Conservation (phyloP, 2,797 vertebrate species). For the Paratrypauchen microcephalus region DNA sequence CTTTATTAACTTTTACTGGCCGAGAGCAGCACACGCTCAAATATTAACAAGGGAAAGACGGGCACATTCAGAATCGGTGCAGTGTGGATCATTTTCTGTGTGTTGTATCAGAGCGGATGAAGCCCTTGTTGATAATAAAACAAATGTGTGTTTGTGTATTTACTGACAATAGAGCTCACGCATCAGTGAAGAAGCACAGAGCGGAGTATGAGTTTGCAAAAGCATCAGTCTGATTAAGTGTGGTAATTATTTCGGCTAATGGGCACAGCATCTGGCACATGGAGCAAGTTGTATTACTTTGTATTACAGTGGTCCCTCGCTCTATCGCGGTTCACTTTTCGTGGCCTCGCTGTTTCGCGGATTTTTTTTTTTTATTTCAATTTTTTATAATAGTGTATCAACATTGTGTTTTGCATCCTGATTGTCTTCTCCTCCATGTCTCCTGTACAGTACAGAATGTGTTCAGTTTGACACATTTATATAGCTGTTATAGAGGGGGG, state of each 20-base stretch:
- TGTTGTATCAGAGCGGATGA: background rate
- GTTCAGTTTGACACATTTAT: too few relatives aligned
- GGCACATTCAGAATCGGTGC: background rate
- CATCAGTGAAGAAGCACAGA: constrained; percentile 25
- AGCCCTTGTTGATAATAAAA: background rate
- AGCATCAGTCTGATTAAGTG: constrained; percentile 18
- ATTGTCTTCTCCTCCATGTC: too few relatives aligned
- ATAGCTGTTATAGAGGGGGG: too few relatives aligned
- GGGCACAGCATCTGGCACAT: background rate
- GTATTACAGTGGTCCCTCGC: too few relatives aligned
- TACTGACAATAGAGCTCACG: constrained; percentile 8
- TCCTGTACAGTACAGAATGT: too few relatives aligned
- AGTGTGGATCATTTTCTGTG: constrained; percentile 11
- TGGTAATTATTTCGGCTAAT: background rate
- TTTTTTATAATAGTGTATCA: too few relatives aligned
- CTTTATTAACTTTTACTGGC: background rate
- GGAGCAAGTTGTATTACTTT: too few relatives aligned
- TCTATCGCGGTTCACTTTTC: too few relatives aligned
- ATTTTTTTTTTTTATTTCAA: too few relatives aligned
- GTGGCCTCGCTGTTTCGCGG: too few relatives aligned
- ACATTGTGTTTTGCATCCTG: too few relatives aligned
- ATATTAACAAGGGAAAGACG: constrained; percentile 22
- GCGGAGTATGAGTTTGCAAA: background rate
- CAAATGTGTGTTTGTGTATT: constrained; percentile 12
- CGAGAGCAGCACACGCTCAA: constrained; percentile 8